Conservation (phyloP, 2,113 vertebrate species). For the Heterocephalus glaber region DNA sequence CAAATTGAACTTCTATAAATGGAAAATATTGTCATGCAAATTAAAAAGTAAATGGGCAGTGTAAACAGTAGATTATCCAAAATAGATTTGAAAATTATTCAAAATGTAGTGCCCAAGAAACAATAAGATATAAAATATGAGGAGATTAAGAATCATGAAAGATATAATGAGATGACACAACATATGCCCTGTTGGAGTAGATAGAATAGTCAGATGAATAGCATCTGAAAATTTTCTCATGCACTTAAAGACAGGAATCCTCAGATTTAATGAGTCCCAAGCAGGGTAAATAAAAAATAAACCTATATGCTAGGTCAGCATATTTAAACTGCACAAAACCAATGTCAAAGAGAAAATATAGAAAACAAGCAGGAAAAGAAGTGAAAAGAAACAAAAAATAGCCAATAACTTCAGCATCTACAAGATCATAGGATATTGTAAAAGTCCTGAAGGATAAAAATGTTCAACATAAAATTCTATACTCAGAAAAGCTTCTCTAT, state of each 20-base stretch:
- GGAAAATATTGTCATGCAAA: slow-evolving; percentile 36
- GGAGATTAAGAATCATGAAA: background rate
- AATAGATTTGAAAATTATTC: background rate
- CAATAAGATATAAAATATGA: slow-evolving; percentile 22
- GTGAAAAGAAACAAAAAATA: background rate
- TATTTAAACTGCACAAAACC: background rate
- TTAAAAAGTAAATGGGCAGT: background rate
- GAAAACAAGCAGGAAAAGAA: background rate
- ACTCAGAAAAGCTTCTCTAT: background rate
- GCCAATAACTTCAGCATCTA: background rate
- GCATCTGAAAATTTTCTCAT: background rate
- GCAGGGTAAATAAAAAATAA: background rate
- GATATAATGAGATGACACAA: background rate
- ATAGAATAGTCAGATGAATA: background rate
- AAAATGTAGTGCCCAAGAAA: background rate
- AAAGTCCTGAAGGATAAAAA: background rate
- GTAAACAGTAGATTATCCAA: background rate
- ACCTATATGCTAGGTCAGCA: background rate
- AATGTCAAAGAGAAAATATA: background rate
- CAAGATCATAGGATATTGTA: background rate
- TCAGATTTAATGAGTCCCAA: background rate
- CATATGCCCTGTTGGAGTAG: background rate
- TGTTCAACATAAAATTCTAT: background rate
- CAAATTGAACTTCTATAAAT: background rate
- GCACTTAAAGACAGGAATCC: background rate